Evolutionary conservation across 2,888 invertebrate genomes (phyloP), one percentile per base, ranked within the genome.

Genomic region (Sinopyrophorus schimmeli): DNA sequence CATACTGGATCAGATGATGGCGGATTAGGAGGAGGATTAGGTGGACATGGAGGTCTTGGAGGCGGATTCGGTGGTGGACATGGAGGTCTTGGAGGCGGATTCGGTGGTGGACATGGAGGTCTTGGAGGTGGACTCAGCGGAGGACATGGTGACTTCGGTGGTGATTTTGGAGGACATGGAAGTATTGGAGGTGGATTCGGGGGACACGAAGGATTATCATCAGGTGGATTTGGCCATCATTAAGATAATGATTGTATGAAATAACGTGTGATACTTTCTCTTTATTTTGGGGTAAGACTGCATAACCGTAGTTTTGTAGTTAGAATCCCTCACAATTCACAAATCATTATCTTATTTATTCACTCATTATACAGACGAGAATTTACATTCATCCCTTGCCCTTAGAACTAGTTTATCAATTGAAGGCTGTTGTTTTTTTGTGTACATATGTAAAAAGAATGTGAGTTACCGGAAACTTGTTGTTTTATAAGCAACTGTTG

Each of bases 1-100:
- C 67, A 71, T 53, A 66, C 67, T 27, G 53, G 41, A 16, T 51
- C 42, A 4, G 42, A 47, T 47, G 52, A 35, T 15, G 47, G 30
- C 39, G 59, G 56, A 24, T 56, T 54, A 40, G 43, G 57, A 3
- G 60, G 55, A 11, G 60, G 58, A 28, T 38, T 54, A 15, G 55
- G 56, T 26, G 42, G 42, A 26, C 43, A 55, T 40, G 55, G 63
- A 47, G 37, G 60, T 30, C 47, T 59, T 34, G 54, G 59, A 47
- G 58, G 59, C 7, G 28, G 37, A 16, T 47, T 41, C 26, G 14
- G 26, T 47, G 49, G 56, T 42, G 31, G 58, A 43, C 43, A 42
- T 28, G 43, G 43, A 14, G 42, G 55, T 15, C 54, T 59, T 37
- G 58, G 60, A 17, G 53, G 53, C 12, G 42, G 46, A 14, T 24